Evolutionary conservation across 2,797 vertebrate genomes (phyloP).

Genomic region (Xenops minutus): DNA sequence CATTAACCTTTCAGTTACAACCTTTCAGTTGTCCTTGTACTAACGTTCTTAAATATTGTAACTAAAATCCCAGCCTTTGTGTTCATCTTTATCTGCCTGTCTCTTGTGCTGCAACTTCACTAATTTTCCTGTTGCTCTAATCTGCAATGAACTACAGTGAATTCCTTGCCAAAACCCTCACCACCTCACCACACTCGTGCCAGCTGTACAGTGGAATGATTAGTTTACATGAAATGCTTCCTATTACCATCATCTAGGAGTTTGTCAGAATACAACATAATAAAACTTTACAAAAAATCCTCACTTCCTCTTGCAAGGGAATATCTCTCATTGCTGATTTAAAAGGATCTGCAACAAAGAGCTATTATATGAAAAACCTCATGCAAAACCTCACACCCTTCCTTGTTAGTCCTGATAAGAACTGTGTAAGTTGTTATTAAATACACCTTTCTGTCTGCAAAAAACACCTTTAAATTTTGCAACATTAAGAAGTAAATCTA

Average conservation of each 20-base stretch:
- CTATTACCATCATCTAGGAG: background rate
- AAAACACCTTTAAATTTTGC: background rate
- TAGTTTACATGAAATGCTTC: fast-evolving
- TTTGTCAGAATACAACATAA: background rate
- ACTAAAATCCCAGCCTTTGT: background rate
- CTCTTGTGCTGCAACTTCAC: background rate
- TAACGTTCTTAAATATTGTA: background rate
- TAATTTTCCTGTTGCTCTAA: background rate
- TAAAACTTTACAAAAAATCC: background rate
- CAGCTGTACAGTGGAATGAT: background rate
- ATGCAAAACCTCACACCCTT: background rate
- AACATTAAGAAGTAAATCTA: background rate
- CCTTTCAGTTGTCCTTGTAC: background rate
- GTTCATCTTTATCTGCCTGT: background rate
- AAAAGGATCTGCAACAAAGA: background rate
- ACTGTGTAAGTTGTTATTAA: background rate
- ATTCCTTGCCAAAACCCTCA: background rate
- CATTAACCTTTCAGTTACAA: too few species aligned
- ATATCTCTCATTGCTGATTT: background rate
- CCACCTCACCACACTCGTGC: background rate
- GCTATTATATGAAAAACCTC: background rate
- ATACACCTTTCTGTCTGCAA: background rate
- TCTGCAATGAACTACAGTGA: background rate
- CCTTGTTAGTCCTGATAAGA: background rate
- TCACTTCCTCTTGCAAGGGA: background rate